Evolutionary conservation across 1,140 invertebrate genomes (phyloP), one percentile per base, ranked within the genome.

Genomic region (Cydia amplana): DNA sequence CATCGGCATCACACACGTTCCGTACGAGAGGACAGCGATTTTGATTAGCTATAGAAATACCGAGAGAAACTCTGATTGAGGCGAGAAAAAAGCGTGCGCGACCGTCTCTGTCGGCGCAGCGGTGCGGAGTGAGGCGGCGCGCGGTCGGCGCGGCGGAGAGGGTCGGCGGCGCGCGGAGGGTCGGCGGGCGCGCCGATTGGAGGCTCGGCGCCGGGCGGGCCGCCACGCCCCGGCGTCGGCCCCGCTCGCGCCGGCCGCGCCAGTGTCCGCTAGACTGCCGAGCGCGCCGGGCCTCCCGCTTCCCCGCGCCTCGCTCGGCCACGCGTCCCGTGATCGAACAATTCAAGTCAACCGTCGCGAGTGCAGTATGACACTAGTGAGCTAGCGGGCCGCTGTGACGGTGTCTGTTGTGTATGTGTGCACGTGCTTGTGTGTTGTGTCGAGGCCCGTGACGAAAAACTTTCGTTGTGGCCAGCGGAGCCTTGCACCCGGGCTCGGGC

Each of bases 381-480:
- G 91, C 87, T 92, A 92, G 89, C 90, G 91, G 88, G 87, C 90
- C 89, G 87, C 83, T 85, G 89, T 91, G 89, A 91, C 88, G 88
- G 90, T 91, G 88, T 91, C 85, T 85, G 73, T 85, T 88, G 88
- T 92, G 90, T 91, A 84, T 89, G 89, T 91, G 91, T 90, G 88
- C 83, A 85, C 87, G 89, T 92, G 91, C 87, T 85, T 82, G 88
- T 88, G 89, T 87, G 84, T 85, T 87, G 90, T 91, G 88, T 91
- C 89, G 87, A 83, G 83, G 87, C 83, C 88, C 87, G 87, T 87
- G 88, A 91, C 83, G 77, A 86, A 87, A 90, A 91, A 84, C 89
- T 82, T 91, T 90, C 91, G 91, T 91, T 87, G 92, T 93, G 91
- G 92, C 92, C 90, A 93, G 91, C 87, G 91, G 90, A 91, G 87